A percentile compares a stretch with the other conserved stretches of the same genome.
phyloP scores from a whole-genome alignment of 2,113 vertebrate species.

The Limanda limanda region DNA sequence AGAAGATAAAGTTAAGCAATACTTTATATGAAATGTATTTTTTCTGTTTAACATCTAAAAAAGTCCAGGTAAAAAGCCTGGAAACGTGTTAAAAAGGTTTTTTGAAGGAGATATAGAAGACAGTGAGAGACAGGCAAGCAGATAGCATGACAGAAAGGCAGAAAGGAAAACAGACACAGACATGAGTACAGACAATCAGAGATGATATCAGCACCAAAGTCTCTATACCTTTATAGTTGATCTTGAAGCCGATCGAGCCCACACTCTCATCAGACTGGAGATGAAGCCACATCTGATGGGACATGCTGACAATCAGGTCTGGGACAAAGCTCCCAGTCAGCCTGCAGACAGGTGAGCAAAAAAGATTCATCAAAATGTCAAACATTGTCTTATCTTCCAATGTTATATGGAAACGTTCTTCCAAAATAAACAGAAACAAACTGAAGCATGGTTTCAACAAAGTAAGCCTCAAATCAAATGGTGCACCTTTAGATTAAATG shows the following conservation, averaged over 20 bases:
- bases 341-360: slow-evolving; percentile 74
- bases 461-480: too few relatives aligned
- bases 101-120: slow-evolving; percentile 5
- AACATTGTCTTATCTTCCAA: too few relatives aligned
- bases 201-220: slow-evolving; percentile 33
- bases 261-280: slow-evolving; percentile 98
- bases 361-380: neutral
- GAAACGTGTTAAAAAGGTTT: neutral
- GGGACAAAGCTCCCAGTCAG: slow-evolving; percentile 97
- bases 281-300: slow-evolving; percentile 97
- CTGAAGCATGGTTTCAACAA: too few relatives aligned
- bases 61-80: slow-evolving; percentile 41
- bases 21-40: slow-evolving; percentile 4
- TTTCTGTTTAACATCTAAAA: slow-evolving; percentile 47
- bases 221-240: slow-evolving; percentile 95
- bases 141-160: slow-evolving; percentile 1
- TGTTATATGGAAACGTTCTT: too few relatives aligned
- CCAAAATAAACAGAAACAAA: too few relatives aligned
- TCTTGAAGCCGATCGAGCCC: slow-evolving; percentile 98
- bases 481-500: too few relatives aligned
- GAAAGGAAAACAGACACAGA: slow-evolving; percentile 36
- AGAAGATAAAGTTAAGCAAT: slow-evolving; percentile 22
- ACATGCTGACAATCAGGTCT: slow-evolving; percentile 97
- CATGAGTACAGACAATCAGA: slow-evolving; percentile 27
- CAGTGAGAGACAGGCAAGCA: neutral